Evolutionary conservation across 1,140 invertebrate species (phyloP), one percentile per base, ranked within the genome.

Genomic region (Diprion similis): DNA sequence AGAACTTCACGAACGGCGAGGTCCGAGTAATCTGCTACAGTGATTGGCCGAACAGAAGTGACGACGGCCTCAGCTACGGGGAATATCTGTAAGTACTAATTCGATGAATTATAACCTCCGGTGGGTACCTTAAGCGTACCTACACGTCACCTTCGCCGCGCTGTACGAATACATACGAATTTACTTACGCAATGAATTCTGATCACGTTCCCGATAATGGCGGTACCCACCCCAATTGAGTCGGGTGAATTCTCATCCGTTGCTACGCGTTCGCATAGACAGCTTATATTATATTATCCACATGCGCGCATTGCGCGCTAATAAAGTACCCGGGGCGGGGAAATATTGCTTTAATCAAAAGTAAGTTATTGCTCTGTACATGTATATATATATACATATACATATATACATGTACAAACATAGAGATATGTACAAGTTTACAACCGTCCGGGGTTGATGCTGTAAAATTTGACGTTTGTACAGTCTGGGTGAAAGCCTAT

Each of bases 41-140:
- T 0, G 91, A 93, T 73, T 97, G 96, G 95, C 95, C 95, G 0
- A 94, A 96, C 83, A 80, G 72, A 18, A 93, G 93, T 24, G 85
- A 88, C 1, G 92, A 91, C 1, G 93, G 91, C 46, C 87, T 92
- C 77, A 95, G 94, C 68, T 89, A 90, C 71, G 88, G 91, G 59
- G 95, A 96, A 89, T 94, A 94, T 82, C 82, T 94, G 95, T 96
- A 88, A 95, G 94, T 92, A 80, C 72, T 79, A 74, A 77, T 65
- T 6, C 24, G 24, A 37, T 6, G 24, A 37, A 37, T 37, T 37
- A 37, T 1, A 37, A 37, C 24, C 24, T 37, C 24, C 24, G 24
- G 24, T 37, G 24, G 24, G 24, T 37, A 37, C 24, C 24, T 37
- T 37, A 6, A 6, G 24, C 24, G 24, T 37, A 37, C 24, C 24